phyloP scores from a whole-genome alignment of 2,797 vertebrate genomes.

The Neolamprologus multifasciatus region DNA sequence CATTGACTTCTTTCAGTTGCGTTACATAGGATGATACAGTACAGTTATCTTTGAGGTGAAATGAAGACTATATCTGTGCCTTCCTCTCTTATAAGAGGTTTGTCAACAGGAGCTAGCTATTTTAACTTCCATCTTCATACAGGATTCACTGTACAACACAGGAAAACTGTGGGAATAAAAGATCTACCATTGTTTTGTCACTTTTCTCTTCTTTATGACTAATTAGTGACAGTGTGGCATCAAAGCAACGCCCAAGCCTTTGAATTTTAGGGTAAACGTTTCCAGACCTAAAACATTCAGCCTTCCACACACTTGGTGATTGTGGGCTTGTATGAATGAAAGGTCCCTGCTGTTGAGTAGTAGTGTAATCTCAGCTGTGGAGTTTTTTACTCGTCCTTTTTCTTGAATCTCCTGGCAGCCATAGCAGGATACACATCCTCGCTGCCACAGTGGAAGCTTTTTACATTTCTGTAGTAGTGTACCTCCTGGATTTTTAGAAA shows the following conservation, averaged over 20 bases:
- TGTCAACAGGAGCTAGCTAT: neutral
- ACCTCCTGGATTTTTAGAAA: neutral
- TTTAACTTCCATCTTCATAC: neutral
- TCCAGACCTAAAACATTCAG: neutral
- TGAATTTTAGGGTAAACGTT: neutral
- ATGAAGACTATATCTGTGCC: neutral
- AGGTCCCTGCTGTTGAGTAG: conserved; percentile 45
- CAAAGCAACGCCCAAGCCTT: neutral
- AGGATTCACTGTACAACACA: neutral
- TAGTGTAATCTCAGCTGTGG: conserved; percentile 55
- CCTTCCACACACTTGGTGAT: conserved; percentile 21
- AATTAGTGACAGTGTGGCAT: neutral
- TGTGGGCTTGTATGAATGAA: conserved; percentile 56
- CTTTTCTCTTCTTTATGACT: neutral
- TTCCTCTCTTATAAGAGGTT: neutral
- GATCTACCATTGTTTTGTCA: neutral
- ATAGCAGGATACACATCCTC: conserved; percentile 8
- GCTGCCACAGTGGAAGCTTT: neutral
- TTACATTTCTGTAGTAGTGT: neutral
- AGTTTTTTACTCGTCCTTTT: conserved; percentile 41
- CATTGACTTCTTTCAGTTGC: neutral
- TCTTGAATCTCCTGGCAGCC: conserved; percentile 10
- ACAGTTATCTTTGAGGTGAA: neutral
- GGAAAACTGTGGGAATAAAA: neutral
- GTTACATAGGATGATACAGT: neutral